These are phyloP conservation scores for Amphiprion ocellaris DNA, from an alignment of 2,113 vertebrate species.

Conservation along the genomic window DNA sequence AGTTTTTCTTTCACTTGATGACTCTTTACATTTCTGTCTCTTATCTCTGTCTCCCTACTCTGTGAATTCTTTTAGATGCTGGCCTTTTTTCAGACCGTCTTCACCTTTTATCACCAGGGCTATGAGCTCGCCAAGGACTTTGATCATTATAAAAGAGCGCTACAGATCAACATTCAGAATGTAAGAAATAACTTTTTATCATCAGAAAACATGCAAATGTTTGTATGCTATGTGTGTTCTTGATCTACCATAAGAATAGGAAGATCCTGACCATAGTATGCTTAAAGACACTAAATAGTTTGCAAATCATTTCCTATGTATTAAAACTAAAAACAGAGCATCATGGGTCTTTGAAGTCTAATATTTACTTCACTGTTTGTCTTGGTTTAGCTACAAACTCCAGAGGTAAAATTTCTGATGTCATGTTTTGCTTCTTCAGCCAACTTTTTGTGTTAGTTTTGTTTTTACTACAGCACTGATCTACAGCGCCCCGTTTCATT, in stretches of 20 bases:
- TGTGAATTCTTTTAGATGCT: constrained; percentile 87
- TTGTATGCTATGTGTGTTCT: no score
- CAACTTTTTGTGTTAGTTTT: not conserved
- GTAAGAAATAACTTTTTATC: constrained; percentile 83
- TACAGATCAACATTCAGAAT: constrained; percentile 99
- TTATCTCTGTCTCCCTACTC: constrained; percentile 6
- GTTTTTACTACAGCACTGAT: not conserved
- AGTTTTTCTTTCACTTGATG: constrained; percentile 38
- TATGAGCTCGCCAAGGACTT: constrained; percentile 98
- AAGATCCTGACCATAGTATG: no score
- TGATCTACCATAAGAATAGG: no score
- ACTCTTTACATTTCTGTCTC: not conserved
- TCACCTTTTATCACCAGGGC: constrained; percentile 98
- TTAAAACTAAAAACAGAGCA: no score
- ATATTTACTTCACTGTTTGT: not conserved
- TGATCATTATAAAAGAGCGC: constrained; percentile 94
- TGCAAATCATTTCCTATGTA: no score
- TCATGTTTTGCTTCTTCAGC: not conserved
- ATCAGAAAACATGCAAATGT: not conserved
- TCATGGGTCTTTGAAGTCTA: not conserved
- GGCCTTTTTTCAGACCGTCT: constrained; percentile 98
- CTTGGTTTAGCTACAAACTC: no score
- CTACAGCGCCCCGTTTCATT: not conserved
- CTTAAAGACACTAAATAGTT: no score
- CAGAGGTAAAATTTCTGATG: not conserved